Evolutionary conservation across 1,140 invertebrate species (phyloP).

Genomic region (Pararge aegeria): DNA sequence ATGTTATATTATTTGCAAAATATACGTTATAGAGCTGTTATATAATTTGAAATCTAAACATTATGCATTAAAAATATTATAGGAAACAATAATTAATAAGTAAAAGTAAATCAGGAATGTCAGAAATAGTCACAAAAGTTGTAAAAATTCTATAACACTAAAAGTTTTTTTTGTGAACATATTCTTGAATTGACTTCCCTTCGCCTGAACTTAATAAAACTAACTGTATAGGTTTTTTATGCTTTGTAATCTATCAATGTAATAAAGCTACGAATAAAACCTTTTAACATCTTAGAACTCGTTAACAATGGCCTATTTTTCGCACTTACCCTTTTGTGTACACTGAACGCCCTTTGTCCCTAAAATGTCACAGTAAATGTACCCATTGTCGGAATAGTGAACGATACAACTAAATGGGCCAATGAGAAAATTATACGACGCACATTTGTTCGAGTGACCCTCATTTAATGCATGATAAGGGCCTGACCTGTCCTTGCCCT

Average conservation of each 20-base stretch:
- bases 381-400: constrained; percentile 5
- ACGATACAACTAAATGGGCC: constrained; percentile 3
- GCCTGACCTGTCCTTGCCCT: constrained; percentile 1
- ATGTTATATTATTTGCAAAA: too few relatives aligned
- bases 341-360: constrained; percentile 1
- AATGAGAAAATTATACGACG: constrained; percentile 11
- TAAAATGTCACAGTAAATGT: constrained; percentile 10
- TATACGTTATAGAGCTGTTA: too few relatives aligned
- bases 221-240: too few relatives aligned
- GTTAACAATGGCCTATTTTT: neutral
- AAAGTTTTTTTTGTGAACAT: too few relatives aligned
- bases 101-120: too few relatives aligned
- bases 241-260: neutral
- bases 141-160: too few relatives aligned
- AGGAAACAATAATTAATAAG: too few relatives aligned
- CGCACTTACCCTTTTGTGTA: constrained; percentile 6
- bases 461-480: constrained; percentile 1
- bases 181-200: too few relatives aligned
- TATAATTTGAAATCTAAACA: too few relatives aligned
- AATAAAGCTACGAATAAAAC: neutral
- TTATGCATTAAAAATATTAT: too few relatives aligned
- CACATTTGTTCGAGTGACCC: constrained; percentile 10
- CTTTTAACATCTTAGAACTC: neutral
- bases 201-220: too few relatives aligned
- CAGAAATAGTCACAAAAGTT: too few relatives aligned